phyloP scores from a whole-genome alignment of 2,797 vertebrate genomes.

The Macropodus opercularis region DNA sequence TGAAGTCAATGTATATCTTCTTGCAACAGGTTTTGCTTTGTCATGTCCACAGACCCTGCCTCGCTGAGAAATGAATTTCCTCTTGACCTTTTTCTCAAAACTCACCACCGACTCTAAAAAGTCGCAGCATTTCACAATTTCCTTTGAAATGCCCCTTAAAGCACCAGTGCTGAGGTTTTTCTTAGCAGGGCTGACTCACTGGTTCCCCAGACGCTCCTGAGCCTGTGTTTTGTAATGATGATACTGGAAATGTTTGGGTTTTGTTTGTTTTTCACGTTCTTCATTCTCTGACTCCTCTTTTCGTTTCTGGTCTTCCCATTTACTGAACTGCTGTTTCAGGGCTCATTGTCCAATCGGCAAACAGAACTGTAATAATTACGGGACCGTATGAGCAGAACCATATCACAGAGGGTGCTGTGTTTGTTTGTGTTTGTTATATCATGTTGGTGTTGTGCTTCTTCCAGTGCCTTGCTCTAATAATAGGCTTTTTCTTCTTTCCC shows the following conservation, averaged over 20 bases:
- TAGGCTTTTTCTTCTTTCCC: constrained; percentile 34
- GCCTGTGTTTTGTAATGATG: constrained; percentile 25
- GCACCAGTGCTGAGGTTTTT: constrained; percentile 10
- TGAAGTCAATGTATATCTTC: constrained; percentile 5
- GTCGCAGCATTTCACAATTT: background rate
- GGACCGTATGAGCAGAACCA: constrained; percentile 1
- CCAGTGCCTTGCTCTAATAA: constrained; percentile 44
- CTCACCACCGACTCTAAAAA: background rate
- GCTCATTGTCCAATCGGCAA: background rate
- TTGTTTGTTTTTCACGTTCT: background rate
- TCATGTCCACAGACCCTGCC: constrained; percentile 7
- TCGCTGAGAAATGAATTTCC: constrained; percentile 16
- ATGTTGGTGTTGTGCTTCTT: constrained; percentile 27
- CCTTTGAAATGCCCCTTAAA: constrained; percentile 17
- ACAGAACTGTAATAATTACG: background rate
- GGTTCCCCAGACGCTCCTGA: constrained; percentile 20
- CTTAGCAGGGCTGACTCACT: constrained; percentile 34
- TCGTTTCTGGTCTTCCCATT: background rate
- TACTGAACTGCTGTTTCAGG: background rate
- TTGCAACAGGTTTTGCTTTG: background rate
- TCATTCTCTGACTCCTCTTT: background rate
- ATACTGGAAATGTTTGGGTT: constrained; percentile 24
- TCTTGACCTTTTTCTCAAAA: constrained; percentile 18
- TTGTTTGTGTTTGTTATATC: constrained; percentile 38
- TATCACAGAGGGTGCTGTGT: constrained; percentile 3